Conservation (phyloP, 1,140 invertebrate genomes). For the Eurosta solidaginis region DNA sequence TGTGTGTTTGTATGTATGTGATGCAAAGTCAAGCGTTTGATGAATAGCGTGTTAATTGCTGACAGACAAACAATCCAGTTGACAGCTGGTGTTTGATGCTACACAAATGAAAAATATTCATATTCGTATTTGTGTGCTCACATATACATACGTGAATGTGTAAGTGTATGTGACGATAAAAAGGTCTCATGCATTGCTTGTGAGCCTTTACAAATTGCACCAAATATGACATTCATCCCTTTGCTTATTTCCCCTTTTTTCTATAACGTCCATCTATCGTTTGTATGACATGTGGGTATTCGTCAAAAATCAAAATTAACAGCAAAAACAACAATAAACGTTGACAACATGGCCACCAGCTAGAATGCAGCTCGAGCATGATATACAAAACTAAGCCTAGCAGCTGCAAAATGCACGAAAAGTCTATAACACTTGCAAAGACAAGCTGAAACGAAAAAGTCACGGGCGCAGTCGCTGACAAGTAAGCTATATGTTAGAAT, state of each 20-base stretch:
- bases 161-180: neutral
- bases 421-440: neutral
- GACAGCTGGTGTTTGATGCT: constrained; percentile 2
- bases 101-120: neutral
- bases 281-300: neutral
- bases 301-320: constrained; percentile 17
- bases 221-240: constrained; percentile 32
- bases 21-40: constrained; percentile 41
- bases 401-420: neutral
- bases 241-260: neutral
- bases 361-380: neutral
- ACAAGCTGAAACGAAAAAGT: no score
- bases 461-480: no score
- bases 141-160: neutral
- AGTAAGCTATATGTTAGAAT: no score
- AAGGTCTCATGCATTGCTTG: neutral
- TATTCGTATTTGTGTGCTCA: no score
- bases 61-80: constrained; percentile 41
- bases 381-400: neutral
- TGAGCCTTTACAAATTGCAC: constrained; percentile 28
- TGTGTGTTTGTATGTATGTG: neutral
- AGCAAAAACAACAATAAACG: neutral
- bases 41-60: constrained; percentile 60
- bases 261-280: neutral
- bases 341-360: constrained; percentile 17